Base-by-base conservation (phyloP, 2,888 invertebrate genomes). In the Conistra vaccinii region DNA sequence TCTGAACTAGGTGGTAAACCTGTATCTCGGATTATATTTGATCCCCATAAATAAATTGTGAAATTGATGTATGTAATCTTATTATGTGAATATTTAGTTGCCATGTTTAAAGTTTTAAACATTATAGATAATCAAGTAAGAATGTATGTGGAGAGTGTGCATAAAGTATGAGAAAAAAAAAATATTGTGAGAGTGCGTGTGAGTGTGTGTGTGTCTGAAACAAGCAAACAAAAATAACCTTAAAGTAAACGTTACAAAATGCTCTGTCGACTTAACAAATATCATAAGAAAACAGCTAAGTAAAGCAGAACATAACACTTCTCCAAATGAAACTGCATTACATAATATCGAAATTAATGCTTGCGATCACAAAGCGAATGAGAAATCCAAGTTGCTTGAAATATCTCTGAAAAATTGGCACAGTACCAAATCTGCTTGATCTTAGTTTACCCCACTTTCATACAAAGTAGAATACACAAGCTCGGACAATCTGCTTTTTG, bases 381-480 rank as follows among this genome's bases (percentile, higher is more conserved):
- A 48, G 62, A 65, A 70, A 62, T 74, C 23, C 72, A 32, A 74
- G 67, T 61, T 48, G 48, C 48, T 67, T 72, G 72, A 68, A 83
- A 84, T 84, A 55, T 73, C 73, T 85, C 53, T 35, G 29, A 67
- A 69, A 73, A 79, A 76, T 79, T 84, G 79, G 84, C 79, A 35
- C 29, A 2, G 9, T n/a, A 63, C 79, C 83, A 84, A 82, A 72
- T 3, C 57, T 14, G 39, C 42, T 69, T 67, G 74, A 81, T 71
- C 83, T 75, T 62, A 57, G 68, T 78, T 73, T 71, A 82, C 42
- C 69, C 78, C 32, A 73, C 57, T 85, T 85, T 69, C 17, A 53
- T 62, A 84, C 70, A 69, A 84, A 80, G 75, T 65, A 73, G 60
- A 78, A 62, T 55, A 57, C 58, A 83, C 48, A 39, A 72, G 65